Percentiles rank a stretch among this genome's conserved stretches.
Conservation (phyloP, 2,113 vertebrate genomes). For the Malurus elegans region DNA sequence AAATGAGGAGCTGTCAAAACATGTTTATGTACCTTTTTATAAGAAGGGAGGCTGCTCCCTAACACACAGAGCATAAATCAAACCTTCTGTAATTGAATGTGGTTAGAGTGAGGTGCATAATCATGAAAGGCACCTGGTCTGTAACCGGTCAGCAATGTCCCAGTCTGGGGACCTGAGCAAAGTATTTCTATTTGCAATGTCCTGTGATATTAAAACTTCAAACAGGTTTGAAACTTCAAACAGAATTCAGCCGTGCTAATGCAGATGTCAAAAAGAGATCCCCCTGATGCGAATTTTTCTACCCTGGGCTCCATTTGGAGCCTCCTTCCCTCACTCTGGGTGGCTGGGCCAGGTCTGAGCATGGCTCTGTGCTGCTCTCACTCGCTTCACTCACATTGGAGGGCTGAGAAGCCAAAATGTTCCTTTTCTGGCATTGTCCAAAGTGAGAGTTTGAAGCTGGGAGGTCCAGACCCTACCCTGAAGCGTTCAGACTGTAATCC, state of each 20-base stretch:
- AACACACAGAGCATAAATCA: neutral
- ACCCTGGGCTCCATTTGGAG: neutral
- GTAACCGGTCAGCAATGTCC: neutral
- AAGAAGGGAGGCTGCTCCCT: neutral
- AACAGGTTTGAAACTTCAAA: neutral
- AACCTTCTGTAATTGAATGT: neutral
- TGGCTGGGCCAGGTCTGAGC: neutral
- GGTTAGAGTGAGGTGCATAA: neutral
- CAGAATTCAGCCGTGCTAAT: neutral
- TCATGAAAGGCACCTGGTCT: neutral
- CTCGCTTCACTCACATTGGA: rapidly evolving
- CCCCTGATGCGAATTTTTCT: neutral
- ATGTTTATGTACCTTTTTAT: neutral
- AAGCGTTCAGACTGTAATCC: neutral
- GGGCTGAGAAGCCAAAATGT: neutral
- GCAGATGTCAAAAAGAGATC: neutral
- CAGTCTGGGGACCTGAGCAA: neutral
- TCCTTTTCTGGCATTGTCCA: neutral
- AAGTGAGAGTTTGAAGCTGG: neutral
- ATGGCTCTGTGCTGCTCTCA: neutral
- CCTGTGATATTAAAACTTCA: neutral
- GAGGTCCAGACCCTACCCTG: neutral
- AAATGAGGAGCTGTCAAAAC: neutral
- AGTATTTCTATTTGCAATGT: neutral
- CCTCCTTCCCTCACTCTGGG: neutral